Percentiles rank a stretch among this genome's conserved stretches.
phyloP scores from a whole-genome alignment of 2,113 vertebrate genomes.

The Pycnonotus jocosus region DNA sequence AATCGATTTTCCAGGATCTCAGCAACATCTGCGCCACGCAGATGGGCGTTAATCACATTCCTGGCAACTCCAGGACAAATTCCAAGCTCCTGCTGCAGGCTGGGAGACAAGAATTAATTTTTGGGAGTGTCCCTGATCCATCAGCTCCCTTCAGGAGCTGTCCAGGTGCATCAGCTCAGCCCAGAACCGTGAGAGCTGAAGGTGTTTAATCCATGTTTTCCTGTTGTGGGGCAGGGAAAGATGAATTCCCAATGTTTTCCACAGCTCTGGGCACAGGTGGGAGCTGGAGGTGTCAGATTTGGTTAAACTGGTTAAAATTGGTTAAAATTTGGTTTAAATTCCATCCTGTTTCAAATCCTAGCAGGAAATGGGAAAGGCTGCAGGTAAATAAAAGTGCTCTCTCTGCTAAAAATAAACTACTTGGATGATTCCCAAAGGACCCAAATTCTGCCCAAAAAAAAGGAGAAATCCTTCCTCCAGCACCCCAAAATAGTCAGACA shows the following conservation, averaged over 20 bases:
- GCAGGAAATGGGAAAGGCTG: background rate
- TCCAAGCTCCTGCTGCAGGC: background rate
- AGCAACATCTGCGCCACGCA: background rate
- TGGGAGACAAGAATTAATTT: background rate
- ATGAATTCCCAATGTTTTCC: background rate
- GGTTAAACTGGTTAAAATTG: background rate
- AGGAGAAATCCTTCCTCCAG: background rate
- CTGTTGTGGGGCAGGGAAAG: background rate
- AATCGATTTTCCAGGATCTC: rapidly evolving
- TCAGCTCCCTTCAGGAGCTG: background rate
- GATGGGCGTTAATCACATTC: background rate
- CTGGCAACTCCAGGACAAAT: background rate
- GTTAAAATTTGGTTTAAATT: too few relatives aligned
- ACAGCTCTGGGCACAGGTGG: background rate
- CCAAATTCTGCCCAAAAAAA: background rate
- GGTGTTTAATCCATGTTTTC: background rate
- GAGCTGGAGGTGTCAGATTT: background rate
- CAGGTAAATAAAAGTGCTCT: background rate
- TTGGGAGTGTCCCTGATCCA: rapidly evolving
- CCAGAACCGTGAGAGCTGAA: background rate
- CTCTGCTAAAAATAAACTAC: background rate
- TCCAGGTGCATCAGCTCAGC: background rate
- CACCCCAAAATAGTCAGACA: rapidly evolving
- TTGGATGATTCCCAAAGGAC: background rate
- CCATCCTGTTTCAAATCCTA: background rate